These are phyloP conservation scores for Glaucomys volans DNA, from an alignment of 2,113 vertebrate genomes.

Conservation along the genomic window DNA sequence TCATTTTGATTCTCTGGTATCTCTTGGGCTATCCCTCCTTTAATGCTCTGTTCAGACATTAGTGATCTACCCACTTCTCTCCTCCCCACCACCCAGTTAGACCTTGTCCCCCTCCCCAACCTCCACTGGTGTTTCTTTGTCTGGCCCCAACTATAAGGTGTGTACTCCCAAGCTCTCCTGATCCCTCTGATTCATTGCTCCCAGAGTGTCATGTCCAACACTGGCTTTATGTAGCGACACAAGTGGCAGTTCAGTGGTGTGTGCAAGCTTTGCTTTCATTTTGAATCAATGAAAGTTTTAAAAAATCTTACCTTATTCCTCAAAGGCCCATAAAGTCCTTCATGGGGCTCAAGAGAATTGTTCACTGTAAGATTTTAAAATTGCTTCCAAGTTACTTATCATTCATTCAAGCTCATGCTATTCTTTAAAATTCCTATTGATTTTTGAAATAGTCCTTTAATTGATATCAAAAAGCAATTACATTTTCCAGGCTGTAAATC, in stretches of 20 bases:
- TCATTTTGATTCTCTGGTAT: not conserved
- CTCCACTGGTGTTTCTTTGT: not conserved
- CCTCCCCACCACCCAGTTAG: rapidly evolving
- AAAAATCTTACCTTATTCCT: conserved; percentile 79
- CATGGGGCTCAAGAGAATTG: conserved; percentile 78
- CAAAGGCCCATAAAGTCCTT: conserved; percentile 80
- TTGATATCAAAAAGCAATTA: conserved; percentile 85
- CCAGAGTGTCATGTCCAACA: conserved; percentile 64
- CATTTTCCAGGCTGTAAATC: conserved; percentile 83
- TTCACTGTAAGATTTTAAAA: conserved; percentile 77
- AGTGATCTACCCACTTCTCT: not conserved
- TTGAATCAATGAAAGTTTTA: conserved; percentile 73
- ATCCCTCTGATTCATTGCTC: conserved; percentile 72
- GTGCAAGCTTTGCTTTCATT: conserved; percentile 79
- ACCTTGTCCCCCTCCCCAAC: not conserved
- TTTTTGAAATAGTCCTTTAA: conserved; percentile 83
- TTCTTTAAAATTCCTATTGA: conserved; percentile 84
- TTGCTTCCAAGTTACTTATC: conserved; percentile 82
- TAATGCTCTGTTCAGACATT: not conserved
- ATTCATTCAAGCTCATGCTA: conserved; percentile 72
- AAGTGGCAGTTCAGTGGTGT: conserved; percentile 77
- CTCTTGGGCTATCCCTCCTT: not conserved
- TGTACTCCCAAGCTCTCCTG: not conserved
- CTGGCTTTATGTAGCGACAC: conserved; percentile 68
- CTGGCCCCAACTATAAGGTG: not conserved